Base-by-base conservation (phyloP, 2,888 invertebrate species). In the Blastobasis adustella region DNA sequence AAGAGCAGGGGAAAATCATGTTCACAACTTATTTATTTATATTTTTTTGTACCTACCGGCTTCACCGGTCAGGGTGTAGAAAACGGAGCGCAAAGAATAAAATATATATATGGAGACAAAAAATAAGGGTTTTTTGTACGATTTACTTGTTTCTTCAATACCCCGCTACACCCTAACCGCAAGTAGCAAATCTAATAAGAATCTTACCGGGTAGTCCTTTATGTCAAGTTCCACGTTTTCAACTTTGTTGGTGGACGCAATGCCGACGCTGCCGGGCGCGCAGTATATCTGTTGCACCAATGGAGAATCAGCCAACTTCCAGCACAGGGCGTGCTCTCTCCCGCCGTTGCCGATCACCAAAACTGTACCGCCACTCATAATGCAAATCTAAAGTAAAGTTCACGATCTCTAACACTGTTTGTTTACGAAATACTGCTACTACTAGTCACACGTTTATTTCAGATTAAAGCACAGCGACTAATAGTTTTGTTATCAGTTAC, bases 311-410 rank as follows among this genome's bases (percentile, higher is more conserved):
- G 95, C 89, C 45, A 99, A 82, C 84, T 98, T 98, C 97, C 98
- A 98, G 65, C 95, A 94, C 66, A 99, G 90, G 5, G 97, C 97
- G 87, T 99, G 98, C 83, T 99, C 99, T 61, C 99, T 92, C 4
- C 98, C 98, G 43, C 99, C 99, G 74, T 93, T 91, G 10, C 99
- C 99, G 66, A 99, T 92, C 50, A 99, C 92, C 60, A 97, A 82
- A 58, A 97, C 91, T 67, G 91, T 86, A 50, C 66, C 70, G 89
- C 88, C 76, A 63, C 75, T 67, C 84, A 85, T 86, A 62, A 52
- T 65, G 57, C 23, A 23, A 23, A 23, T 23, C 23, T 23, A 39
- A 36, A 49, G 37, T 53, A 59, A 49, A 57, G 57, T 59, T 61
- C 45, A 42, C 42, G 9, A 9, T 42, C 10, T 1, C 9, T 5